A percentile compares a stretch with the other conserved stretches of the same genome.
These are phyloP conservation scores for Oxycera nigricornis DNA, from an alignment of 2,888 invertebrate genomes.

Conservation along the genomic window DNA sequence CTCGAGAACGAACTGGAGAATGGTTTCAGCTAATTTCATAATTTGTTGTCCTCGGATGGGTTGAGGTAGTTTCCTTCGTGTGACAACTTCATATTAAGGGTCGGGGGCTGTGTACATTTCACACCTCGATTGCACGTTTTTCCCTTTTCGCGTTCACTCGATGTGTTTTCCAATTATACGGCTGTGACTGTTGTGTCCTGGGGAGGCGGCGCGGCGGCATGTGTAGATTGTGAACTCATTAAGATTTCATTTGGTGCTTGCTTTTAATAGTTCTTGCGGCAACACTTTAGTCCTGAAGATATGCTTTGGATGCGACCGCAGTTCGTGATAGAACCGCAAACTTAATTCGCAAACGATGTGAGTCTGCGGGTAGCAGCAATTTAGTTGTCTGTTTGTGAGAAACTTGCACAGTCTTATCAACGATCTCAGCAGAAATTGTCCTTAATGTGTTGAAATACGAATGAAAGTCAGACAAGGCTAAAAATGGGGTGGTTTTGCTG, in stretches of 20 bases:
- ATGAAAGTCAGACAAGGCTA: no score
- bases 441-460: no score
- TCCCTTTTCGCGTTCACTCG: not conserved
- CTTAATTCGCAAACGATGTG: constrained; percentile 6
- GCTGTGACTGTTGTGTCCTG: not conserved
- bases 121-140: not conserved
- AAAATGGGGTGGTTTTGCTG: no score
- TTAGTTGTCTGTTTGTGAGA: no score
- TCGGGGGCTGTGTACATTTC: not conserved
- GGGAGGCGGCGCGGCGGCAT: not conserved
- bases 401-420: no score
- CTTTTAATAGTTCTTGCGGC: not conserved
- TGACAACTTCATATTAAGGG: constrained; percentile 31
- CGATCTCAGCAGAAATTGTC: no score
- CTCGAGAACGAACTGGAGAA: not conserved
- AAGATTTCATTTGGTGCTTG: constrained; percentile 25
- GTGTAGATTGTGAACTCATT: constrained; percentile 16
- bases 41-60: constrained; percentile 20
- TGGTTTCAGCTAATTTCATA: constrained; percentile 30
- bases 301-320: not conserved
- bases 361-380: no score
- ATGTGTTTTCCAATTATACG: not conserved
- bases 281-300: not conserved
- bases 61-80: not conserved
- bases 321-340: not conserved